These are phyloP conservation scores for Euura saliciscinereae DNA, from an alignment of 1,140 invertebrate genomes.

Conservation along the genomic window DNA sequence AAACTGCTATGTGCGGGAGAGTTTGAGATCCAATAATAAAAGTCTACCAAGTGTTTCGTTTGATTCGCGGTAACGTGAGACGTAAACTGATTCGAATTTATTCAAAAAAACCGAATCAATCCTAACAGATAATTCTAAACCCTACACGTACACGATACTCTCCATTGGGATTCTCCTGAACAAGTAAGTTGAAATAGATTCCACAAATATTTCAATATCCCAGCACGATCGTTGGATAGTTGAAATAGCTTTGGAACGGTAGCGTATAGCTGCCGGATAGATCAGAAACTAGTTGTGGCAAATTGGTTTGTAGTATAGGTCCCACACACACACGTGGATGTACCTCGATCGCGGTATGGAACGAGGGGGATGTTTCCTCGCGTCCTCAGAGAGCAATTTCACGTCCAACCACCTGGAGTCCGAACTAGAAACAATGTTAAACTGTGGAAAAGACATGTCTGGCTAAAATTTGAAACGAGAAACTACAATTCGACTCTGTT, in stretches of 20 bases:
- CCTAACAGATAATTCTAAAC: too few relatives aligned
- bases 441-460: too few relatives aligned
- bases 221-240: background rate
- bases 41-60: background rate
- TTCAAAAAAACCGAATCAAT: too few relatives aligned
- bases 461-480: too few relatives aligned
- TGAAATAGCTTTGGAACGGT: background rate
- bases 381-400: background rate
- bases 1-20: background rate
- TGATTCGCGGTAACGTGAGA: background rate
- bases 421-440: background rate
- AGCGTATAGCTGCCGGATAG: background rate
- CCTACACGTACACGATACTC: too few relatives aligned
- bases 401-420: background rate
- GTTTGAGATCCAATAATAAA: background rate
- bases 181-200: background rate
- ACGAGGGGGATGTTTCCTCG: background rate
- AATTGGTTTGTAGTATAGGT: background rate
- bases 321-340: background rate
- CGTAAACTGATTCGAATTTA: too few relatives aligned
- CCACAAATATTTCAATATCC: constrained; percentile 7
- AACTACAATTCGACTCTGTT: too few relatives aligned
- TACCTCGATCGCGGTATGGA: background rate
- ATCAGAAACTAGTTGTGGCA: constrained; percentile 4
- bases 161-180: too few relatives aligned